A percentile compares a stretch with the other conserved stretches of the same genome.
phyloP scores from a whole-genome alignment of 2,888 invertebrate genomes.

The Drosophila mimica region DNA sequence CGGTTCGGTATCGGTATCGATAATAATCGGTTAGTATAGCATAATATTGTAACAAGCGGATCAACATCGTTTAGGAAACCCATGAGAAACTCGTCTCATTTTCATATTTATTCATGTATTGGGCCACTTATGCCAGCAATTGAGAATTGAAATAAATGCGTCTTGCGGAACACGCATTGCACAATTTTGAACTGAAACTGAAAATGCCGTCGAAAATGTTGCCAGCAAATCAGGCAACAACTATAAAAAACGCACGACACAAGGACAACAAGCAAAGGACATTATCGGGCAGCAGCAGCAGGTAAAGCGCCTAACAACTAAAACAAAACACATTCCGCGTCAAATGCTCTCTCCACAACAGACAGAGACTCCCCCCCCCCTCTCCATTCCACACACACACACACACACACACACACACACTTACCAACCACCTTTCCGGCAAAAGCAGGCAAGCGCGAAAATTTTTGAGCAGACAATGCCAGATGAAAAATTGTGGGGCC shows the following conservation, averaged over 20 bases:
- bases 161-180: conserved; percentile 16
- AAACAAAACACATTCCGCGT: conserved; percentile 57
- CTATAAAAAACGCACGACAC: conserved; percentile 48
- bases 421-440: background rate
- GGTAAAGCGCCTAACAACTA: conserved; percentile 43
- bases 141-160: background rate
- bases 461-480: conserved; percentile 66
- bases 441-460: conserved; percentile 23
- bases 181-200: conserved; percentile 15
- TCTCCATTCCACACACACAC: too few relatives aligned
- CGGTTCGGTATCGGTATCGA: too few relatives aligned
- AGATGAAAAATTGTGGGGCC: conserved; percentile 73
- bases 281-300: conserved; percentile 35
- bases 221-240: conserved; percentile 56
- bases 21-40: too few relatives aligned
- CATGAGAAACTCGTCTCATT: background rate
- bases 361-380: background rate
- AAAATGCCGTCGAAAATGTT: conserved; percentile 46
- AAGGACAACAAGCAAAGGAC: conserved; percentile 36
- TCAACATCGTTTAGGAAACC: too few relatives aligned
- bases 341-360: conserved; percentile 11
- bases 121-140: background rate
- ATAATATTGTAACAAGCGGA: too few relatives aligned
- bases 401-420: background rate
- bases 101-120: background rate